A percentile compares a stretch with the other conserved stretches of the same genome.
These are phyloP conservation scores for Neogale vison DNA, from an alignment of 2,113 vertebrate species.

Conservation along the genomic window DNA sequence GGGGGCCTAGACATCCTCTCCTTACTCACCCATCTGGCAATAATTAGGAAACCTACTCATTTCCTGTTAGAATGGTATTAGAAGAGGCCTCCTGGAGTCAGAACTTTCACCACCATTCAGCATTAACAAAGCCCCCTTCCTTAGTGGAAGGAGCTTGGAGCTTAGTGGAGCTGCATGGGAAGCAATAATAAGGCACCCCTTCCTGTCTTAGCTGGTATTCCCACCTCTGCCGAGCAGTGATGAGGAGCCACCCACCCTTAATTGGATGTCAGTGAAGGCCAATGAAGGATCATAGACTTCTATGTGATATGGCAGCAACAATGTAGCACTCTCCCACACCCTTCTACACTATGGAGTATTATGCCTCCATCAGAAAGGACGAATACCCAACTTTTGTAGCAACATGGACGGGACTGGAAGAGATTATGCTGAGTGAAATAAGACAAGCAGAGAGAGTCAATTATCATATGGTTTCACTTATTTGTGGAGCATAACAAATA, in stretches of 20 bases:
- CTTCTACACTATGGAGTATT: no score
- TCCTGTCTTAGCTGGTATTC: not conserved
- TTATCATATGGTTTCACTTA: no score
- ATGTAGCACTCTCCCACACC: rapidly evolving
- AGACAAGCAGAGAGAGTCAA: no score
- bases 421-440: no score
- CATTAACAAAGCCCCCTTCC: not conserved
- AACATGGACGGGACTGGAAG: no score
- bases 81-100: not conserved
- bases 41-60: not conserved
- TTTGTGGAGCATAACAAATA: no score
- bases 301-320: not conserved
- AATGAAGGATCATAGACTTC: not conserved
- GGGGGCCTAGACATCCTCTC: not conserved
- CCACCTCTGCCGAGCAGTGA: not conserved
- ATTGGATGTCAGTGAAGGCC: not conserved
- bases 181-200: not conserved
- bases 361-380: no score
- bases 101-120: not conserved
- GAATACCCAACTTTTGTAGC: no score
- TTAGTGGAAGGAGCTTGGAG: no score
- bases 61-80: not conserved
- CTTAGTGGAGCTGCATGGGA: not conserved
- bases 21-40: not conserved
- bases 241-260: no score